phyloP scores from a whole-genome alignment of 2,113 vertebrate genomes.

The Nyctereutes procyonoides region DNA sequence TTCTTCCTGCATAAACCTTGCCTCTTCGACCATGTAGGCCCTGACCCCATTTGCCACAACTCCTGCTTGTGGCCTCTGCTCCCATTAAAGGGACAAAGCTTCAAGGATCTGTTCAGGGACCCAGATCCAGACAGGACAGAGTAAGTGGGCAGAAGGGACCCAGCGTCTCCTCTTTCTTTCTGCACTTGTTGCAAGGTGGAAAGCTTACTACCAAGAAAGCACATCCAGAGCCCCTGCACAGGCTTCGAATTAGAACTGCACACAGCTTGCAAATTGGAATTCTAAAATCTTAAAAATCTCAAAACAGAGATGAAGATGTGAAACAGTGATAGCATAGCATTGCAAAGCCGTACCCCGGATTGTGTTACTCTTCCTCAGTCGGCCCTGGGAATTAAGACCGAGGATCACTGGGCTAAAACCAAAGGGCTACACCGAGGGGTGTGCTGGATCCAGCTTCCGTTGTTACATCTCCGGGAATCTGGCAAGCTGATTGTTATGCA shows the following conservation, averaged over 20 bases:
- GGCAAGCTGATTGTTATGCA: neutral
- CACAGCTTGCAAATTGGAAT: neutral
- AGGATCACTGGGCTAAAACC: neutral
- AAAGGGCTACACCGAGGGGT: neutral
- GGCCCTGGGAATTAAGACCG: neutral
- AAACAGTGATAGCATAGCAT: neutral
- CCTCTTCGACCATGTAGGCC: neutral
- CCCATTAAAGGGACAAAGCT: neutral
- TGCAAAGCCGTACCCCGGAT: neutral
- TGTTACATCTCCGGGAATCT: neutral
- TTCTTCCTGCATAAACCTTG: neutral
- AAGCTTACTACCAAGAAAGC: neutral
- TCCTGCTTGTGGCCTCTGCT: neutral
- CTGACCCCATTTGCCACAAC: too few species aligned
- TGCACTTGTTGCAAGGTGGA: neutral
- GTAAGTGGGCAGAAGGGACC: neutral
- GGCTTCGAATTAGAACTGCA: neutral
- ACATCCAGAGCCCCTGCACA: neutral
- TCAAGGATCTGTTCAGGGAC: neutral
- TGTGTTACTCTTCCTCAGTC: neutral
- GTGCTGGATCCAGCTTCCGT: neutral
- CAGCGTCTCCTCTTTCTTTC: neutral
- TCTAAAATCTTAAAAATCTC: slow-evolving; percentile 12
- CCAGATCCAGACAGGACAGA: neutral
- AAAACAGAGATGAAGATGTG: neutral